Evolutionary conservation across 2,113 vertebrate species (phyloP).

Genomic region (Pterocles burchelli): DNA sequence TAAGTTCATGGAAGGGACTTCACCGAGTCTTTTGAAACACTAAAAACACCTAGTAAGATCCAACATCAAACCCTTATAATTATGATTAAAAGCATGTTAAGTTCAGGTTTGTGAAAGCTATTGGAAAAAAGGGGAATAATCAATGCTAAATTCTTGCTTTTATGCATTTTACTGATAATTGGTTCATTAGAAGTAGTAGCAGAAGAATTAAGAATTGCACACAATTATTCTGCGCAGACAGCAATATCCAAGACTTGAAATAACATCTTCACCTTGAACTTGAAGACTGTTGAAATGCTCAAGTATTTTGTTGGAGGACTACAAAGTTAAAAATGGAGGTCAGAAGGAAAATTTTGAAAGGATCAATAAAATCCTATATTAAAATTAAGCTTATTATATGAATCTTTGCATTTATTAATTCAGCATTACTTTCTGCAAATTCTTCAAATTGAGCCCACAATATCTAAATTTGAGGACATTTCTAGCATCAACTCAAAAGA

Average conservation of each 20-base stretch:
- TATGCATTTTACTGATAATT: slow-evolving; percentile 66
- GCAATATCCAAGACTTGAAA: slow-evolving; percentile 43
- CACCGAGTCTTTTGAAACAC: slow-evolving; percentile 14
- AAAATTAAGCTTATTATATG: not conserved
- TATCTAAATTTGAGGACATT: not conserved
- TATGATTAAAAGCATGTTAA: slow-evolving; percentile 16
- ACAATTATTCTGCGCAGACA: not conserved
- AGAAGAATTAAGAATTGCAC: slow-evolving; percentile 34
- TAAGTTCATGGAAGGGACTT: slow-evolving; percentile 23
- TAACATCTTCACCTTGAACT: slow-evolving; percentile 63
- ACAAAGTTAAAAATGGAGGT: slow-evolving; percentile 5
- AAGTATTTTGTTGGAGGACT: not conserved
- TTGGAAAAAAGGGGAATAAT: slow-evolving; percentile 50
- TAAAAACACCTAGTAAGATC: slow-evolving; percentile 15
- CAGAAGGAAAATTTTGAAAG: slow-evolving; percentile 9
- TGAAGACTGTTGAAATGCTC: not conserved
- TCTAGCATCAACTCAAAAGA: not conserved
- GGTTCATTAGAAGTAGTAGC: slow-evolving; percentile 47
- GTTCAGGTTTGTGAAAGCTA: slow-evolving; percentile 43
- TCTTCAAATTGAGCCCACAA: not conserved
- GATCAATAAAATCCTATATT: not conserved
- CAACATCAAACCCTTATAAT: slow-evolving; percentile 35
- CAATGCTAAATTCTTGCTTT: slow-evolving; percentile 59
- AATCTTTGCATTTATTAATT: not conserved
- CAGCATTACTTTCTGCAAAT: not conserved